phyloP scores from a whole-genome alignment of 92 coral and sea anemone genomes.

The Palythoa grandiflora region DNA sequence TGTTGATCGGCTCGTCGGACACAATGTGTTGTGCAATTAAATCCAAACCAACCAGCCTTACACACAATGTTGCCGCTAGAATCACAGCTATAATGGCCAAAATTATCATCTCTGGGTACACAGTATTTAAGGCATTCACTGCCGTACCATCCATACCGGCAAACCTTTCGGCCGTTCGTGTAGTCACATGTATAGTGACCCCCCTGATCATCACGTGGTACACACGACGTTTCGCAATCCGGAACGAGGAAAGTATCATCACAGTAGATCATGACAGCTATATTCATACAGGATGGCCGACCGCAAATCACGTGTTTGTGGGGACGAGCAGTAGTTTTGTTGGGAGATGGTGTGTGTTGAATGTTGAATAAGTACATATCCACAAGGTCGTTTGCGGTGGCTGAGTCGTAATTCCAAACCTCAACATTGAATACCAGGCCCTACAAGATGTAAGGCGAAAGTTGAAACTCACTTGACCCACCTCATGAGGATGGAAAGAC shows the following conservation, averaged over 20 bases:
- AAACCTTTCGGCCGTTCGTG: conserved; percentile 59
- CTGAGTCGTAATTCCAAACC: conserved; percentile 74
- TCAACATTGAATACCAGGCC: conserved; percentile 57
- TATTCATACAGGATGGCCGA: conserved; percentile 54
- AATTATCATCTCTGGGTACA: conserved; percentile 46
- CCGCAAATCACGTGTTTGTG: conserved; percentile 58
- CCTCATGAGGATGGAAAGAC: neutral
- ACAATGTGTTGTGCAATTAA: conserved; percentile 54
- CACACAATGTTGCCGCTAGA: conserved; percentile 73
- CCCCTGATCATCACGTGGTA: conserved; percentile 74
- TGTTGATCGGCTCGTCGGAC: conserved; percentile 60
- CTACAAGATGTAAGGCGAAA: conserved; percentile 24
- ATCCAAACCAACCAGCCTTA: conserved; percentile 75
- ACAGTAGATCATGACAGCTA: conserved; percentile 71
- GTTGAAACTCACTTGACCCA: neutral
- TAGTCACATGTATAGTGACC: conserved; percentile 87
- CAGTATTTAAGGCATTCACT: conserved; percentile 58
- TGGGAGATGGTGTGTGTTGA: conserved; percentile 44
- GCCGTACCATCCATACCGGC: conserved; percentile 74
- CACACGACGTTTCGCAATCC: conserved; percentile 75
- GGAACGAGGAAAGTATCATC: conserved; percentile 68
- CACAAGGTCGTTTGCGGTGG: conserved; percentile 60
- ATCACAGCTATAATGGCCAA: conserved; percentile 78
- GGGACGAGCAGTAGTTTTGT: conserved; percentile 31
- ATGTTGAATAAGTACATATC: conserved; percentile 61